Evolutionary conservation across 1,140 invertebrate species (phyloP).

Genomic region (Neuroterus valhalla): DNA sequence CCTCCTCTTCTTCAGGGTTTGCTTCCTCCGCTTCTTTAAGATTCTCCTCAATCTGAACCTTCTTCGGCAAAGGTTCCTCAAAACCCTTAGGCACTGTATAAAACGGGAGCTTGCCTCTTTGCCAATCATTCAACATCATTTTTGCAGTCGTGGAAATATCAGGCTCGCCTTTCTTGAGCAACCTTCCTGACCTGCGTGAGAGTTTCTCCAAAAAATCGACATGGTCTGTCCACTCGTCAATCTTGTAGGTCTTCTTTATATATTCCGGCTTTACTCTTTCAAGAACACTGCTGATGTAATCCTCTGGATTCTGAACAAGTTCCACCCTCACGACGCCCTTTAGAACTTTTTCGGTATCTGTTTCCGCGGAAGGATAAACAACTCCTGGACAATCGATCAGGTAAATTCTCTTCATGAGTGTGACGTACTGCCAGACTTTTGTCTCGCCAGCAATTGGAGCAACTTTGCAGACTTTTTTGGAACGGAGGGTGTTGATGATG

Average conservation of each 20-base stretch:
- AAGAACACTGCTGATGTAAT: conserved; percentile 92
- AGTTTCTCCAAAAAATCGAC: conserved; percentile 96
- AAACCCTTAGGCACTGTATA: conserved; percentile 90
- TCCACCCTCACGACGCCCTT: conserved; percentile 98
- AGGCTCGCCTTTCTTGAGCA: conserved; percentile 97
- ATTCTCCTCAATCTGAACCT: conserved; percentile 19
- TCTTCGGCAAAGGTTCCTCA: conserved; percentile 78
- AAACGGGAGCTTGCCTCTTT: conserved; percentile 97
- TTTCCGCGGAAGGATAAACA: conserved; percentile 95
- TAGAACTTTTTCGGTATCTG: conserved; percentile 96
- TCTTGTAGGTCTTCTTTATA: conserved; percentile 93
- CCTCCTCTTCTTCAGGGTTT: conserved; percentile 54
- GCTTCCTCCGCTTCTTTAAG: conserved; percentile 52
- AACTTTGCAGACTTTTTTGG: conserved; percentile 98
- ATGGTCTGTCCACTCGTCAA: conserved; percentile 85
- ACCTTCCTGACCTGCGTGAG: conserved; percentile 89
- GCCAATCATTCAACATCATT: conserved; percentile 99
- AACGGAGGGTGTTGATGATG: conserved; percentile 96
- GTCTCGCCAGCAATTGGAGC: conserved; percentile 99
- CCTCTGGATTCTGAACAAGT: conserved; percentile 94
- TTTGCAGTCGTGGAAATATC: conserved; percentile 91
- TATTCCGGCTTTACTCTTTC: conserved; percentile 93
- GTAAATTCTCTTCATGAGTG: conserved; percentile 97
- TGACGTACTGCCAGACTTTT: conserved; percentile 99
- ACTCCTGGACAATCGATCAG: conserved; percentile 99